Evolutionary conservation across 2,888 invertebrate genomes (phyloP), one percentile per base, ranked within the genome.

Genomic region (Tetranychus truncatus): DNA sequence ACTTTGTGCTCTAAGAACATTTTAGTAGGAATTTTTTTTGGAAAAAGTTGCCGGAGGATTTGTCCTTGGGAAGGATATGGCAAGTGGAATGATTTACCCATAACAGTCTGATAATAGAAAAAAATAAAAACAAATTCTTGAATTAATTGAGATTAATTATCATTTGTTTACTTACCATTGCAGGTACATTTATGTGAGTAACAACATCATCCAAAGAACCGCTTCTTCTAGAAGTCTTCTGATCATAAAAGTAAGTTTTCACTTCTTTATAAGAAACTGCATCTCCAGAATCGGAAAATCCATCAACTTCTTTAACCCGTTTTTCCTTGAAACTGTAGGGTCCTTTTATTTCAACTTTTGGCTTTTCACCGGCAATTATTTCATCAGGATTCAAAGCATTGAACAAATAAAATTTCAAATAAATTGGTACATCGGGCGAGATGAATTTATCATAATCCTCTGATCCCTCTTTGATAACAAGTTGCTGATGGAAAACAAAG

Each of bases 361-460:
- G 72, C 45, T 69, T 67, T 20, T 69, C 73, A 46, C 55, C 45
- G 7, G 65, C 55, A 24, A 34, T 24, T 55, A 44, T 45, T 20
- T 21, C 69, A 11, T 75, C 73, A 8, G 11, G 20, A 67, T 75
- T 75, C 18, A 34, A 21, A 1, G 73, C 11, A 9, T 66, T 1
- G n/a, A 75, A 73, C 6, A 75, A 18, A 21, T 73, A 66, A 66
- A 69, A 73, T 15, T 73, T 75, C 73, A 75, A 55, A 45, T 71
- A 55, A 20, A 72, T 20, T 15, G 75, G 75, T 8, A 72, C 66
- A 7, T 46, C 21, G 9, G 24, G n/a, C 15, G 45, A 7, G 15
- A 66, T 11, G 71, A 69, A 75, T 66, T 66, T 72, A 0, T 72
- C 11, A 66, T 15, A 72, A 11, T 66, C 44, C 18, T 75, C 72